Percentiles rank a stretch among this genome's conserved stretches.
These are phyloP conservation scores for Colaptes auratus DNA, from an alignment of 2,113 vertebrate genomes.

Conservation along the genomic window DNA sequence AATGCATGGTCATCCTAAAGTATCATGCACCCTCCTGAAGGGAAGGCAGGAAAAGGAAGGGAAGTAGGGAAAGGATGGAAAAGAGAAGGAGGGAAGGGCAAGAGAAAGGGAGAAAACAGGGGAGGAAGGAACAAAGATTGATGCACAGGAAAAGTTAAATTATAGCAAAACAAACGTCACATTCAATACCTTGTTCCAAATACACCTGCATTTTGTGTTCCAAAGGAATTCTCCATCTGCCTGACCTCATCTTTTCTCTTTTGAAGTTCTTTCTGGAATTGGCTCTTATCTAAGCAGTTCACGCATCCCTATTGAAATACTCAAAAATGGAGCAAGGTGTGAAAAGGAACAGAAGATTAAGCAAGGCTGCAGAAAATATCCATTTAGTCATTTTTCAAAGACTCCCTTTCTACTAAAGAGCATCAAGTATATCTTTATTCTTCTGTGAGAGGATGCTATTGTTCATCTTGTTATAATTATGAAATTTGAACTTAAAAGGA, in stretches of 20 bases:
- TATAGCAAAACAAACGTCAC: background rate
- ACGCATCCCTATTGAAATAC: slow-evolving; percentile 53
- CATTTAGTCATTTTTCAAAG: slow-evolving; percentile 69
- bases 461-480: slow-evolving; percentile 74
- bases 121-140: background rate
- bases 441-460: slow-evolving; percentile 59
- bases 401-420: slow-evolving; percentile 8
- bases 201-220: slow-evolving; percentile 33
- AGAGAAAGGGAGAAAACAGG: background rate
- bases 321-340: slow-evolving; percentile 61
- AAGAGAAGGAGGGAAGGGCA: background rate
- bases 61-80: background rate
- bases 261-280: slow-evolving; percentile 56
- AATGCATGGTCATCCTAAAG: background rate
- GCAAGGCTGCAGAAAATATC: slow-evolving; percentile 49
- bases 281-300: slow-evolving; percentile 45
- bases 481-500: slow-evolving; percentile 71
- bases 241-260: slow-evolving; percentile 26
- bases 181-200: background rate
- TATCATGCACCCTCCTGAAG: background rate
- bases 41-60: background rate
- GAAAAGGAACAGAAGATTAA: slow-evolving; percentile 63
- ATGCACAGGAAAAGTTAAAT: background rate
- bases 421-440: slow-evolving; percentile 58
- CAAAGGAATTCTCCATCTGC: slow-evolving; percentile 36